Conservation (phyloP, 2,888 invertebrate genomes). For the Liposcelis brunnea region DNA sequence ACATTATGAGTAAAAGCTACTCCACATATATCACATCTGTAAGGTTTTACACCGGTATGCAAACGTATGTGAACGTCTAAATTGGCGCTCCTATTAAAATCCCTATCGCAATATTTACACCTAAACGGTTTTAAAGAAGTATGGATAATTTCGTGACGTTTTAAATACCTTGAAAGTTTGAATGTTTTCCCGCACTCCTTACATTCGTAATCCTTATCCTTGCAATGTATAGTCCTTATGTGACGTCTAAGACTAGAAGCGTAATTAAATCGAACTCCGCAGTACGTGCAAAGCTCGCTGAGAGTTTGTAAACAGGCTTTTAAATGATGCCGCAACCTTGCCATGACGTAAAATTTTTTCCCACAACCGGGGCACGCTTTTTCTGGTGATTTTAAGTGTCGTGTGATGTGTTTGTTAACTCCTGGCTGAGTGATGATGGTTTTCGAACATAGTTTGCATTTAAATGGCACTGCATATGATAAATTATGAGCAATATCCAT, state of each 20-base stretch:
- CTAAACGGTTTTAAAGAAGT: not conserved
- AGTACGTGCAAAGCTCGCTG: not conserved
- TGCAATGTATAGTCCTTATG: not conserved
- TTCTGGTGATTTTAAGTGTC: too few relatives aligned
- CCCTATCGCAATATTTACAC: not conserved
- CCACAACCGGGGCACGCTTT: too few relatives aligned
- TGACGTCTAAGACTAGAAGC: not conserved
- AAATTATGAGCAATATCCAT: too few relatives aligned
- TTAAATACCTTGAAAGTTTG: not conserved
- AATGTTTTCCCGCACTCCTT: conserved; percentile 1
- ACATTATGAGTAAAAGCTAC: not conserved
- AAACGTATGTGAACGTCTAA: not conserved
- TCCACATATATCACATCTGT: not conserved
- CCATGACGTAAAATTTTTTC: too few relatives aligned
- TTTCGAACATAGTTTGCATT: too few relatives aligned
- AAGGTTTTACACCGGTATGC: not conserved
- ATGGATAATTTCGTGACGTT: not conserved
- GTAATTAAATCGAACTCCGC: not conserved
- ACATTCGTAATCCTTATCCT: not conserved
- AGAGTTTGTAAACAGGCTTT: too few relatives aligned
- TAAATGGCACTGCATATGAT: too few relatives aligned
- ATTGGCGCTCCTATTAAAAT: not conserved
- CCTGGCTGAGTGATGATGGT: too few relatives aligned
- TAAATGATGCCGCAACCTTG: too few relatives aligned
- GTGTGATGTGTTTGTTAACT: too few relatives aligned